A percentile compares a stretch with the other conserved stretches of the same genome.
These are phyloP conservation scores for Phaenicophaeus curvirostris DNA, from an alignment of 2,797 vertebrate genomes.

Conservation along the genomic window DNA sequence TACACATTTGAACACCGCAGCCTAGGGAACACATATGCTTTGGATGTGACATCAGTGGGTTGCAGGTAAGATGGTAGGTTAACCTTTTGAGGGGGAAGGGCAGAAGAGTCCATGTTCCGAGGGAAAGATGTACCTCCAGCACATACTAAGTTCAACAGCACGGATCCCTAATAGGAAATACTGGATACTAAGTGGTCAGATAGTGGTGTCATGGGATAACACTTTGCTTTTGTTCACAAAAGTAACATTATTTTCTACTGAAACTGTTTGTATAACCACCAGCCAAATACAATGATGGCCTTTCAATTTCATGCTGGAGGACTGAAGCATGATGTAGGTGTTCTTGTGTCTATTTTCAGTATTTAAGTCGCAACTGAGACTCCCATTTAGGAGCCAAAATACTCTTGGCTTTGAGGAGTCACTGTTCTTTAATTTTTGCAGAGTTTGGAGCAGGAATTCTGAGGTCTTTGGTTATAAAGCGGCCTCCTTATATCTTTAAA, in stretches of 20 bases:
- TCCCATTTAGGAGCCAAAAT: not conserved
- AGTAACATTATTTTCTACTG: not conserved
- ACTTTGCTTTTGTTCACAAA: not conserved
- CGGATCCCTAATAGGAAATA: not conserved
- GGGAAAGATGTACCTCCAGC: not conserved
- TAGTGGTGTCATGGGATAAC: not conserved
- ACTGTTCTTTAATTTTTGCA: rapidly evolving
- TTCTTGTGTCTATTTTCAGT: not conserved
- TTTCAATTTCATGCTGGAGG: not conserved
- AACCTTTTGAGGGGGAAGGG: not conserved
- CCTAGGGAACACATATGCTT: not conserved
- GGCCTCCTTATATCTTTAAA: conserved; percentile 5
- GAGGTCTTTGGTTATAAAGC: not conserved
- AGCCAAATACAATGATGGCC: not conserved
- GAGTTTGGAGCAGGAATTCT: not conserved
- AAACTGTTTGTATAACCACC: not conserved
- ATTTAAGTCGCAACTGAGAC: not conserved
- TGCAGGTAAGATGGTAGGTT: conserved; percentile 34
- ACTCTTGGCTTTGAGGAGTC: not conserved
- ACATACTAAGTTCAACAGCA: not conserved
- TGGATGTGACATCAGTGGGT: conserved; percentile 18
- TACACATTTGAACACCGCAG: not conserved
- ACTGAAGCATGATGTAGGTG: not conserved
- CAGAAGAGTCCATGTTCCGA: not conserved
- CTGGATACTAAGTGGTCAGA: not conserved